phyloP scores from a whole-genome alignment of 2,888 invertebrate genomes.

The Ectemnius continuus region DNA sequence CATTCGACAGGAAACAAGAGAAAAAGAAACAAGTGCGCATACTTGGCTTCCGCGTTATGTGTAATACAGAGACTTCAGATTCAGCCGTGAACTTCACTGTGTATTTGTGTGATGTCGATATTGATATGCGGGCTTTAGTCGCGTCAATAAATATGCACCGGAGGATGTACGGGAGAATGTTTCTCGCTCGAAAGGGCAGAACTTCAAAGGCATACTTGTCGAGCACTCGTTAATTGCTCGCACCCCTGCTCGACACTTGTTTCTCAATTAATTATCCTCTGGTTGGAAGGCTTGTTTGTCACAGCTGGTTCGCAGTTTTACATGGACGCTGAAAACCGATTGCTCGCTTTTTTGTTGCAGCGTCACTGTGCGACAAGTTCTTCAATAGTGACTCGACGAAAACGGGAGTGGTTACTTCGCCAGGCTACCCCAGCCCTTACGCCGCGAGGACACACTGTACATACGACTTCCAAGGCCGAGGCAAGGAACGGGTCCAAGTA shows the following conservation, averaged over 20 bases:
- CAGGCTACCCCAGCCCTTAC: slow-evolving; percentile 91
- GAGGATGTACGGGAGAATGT: too few relatives aligned
- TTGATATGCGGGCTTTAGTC: not conserved
- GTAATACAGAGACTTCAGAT: too few relatives aligned
- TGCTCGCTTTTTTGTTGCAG: slow-evolving; percentile 79
- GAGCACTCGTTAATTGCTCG: slow-evolving; percentile 42
- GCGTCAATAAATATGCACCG: too few relatives aligned
- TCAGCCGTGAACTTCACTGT: not conserved
- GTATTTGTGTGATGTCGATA: not conserved
- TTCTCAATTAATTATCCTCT: slow-evolving; percentile 31
- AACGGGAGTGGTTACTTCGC: slow-evolving; percentile 91
- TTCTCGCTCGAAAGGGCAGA: too few relatives aligned
- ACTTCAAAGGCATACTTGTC: not conserved
- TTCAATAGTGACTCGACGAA: slow-evolving; percentile 89
- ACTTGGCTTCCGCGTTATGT: too few relatives aligned
- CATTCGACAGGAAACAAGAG: slow-evolving; percentile 19
- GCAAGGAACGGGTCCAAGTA: slow-evolving; percentile 91
- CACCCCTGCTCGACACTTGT: slow-evolving; percentile 34
- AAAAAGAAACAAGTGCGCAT: slow-evolving; percentile 29
- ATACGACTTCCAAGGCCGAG: slow-evolving; percentile 93
- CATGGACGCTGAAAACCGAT: not conserved
- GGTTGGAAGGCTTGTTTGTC: too few relatives aligned
- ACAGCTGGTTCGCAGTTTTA: too few relatives aligned
- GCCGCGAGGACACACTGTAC: slow-evolving; percentile 90
- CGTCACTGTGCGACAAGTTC: slow-evolving; percentile 87